Base-by-base conservation (phyloP, 2,797 vertebrate genomes). In the Rhyacichthys aspro region DNA sequence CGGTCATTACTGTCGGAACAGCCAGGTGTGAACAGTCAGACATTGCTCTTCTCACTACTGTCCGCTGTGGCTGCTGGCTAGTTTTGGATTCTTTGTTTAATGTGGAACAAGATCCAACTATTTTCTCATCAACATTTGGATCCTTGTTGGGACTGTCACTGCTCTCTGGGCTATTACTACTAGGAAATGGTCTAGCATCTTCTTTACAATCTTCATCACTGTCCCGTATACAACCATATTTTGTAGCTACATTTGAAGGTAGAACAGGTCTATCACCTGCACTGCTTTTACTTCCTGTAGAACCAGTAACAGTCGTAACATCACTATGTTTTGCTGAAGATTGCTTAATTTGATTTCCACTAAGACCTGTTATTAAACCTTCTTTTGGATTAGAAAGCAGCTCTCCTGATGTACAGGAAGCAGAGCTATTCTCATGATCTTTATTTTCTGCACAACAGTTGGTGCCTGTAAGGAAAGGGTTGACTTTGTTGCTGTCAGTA, bases 11-110 rank as follows among this genome's bases (percentile, higher is more conserved):
- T 4, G 88, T 90, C 38, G 96, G 96, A 72, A 97, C 96, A 0
- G 94, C 93, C 78, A 98, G 89, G 79, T 94, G 96, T 5, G 95
- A 94, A 78, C 94, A 95, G 82, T 96, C 96, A 0, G 96, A 98
- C 92, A 97, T 94, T 3, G 96, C 93, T 3, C 96, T 93, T 62
- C 94, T 90, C 82, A 98, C 92, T 0, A 91, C 90, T 58, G 92
- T 92, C 50, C 94, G 90, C 74, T 94, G 95, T 64, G 92, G 93
- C 33, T 55, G 12, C 11, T 79, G 76, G 17, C 16, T 53, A 8
- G 50, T 54, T 78, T 70, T 85, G 23, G 55, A 57, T 16, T 67
- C 74, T 60, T 15, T 74, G 64, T 70, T 64, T 12, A 58, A 28
- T 2, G 41, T n/a, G n/a, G 43, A 48, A 45, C 60, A 3, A 58